Conservation (phyloP, 2,113 vertebrate genomes). For the Agelaius phoeniceus region DNA sequence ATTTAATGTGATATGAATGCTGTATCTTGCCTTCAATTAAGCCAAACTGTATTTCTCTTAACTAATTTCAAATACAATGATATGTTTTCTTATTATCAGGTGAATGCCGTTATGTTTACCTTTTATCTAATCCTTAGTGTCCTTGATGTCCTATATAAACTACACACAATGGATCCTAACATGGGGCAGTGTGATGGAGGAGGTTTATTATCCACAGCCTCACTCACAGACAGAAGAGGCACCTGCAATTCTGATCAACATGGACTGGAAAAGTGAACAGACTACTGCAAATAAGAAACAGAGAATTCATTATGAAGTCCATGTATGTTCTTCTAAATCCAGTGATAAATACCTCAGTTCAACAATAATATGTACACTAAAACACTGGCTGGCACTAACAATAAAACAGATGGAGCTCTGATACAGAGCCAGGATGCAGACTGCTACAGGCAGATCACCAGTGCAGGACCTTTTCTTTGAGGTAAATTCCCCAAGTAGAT, state of each 20-base stretch:
- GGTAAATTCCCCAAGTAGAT: neutral
- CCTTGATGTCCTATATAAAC: neutral
- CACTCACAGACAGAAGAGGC: neutral
- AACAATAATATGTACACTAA: neutral
- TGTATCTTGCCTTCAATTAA: neutral
- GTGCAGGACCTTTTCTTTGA: neutral
- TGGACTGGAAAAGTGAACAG: neutral
- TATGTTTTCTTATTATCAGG: conserved; percentile 4
- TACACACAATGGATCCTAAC: neutral
- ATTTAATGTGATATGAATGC: conserved; percentile 6
- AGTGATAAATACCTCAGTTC: neutral
- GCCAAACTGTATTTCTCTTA: neutral
- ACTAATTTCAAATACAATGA: conserved; percentile 22
- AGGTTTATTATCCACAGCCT: neutral
- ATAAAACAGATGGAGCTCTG: neutral
- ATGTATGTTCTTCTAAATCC: neutral
- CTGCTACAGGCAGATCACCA: neutral
- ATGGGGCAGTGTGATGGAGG: neutral
- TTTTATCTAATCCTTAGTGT: neutral
- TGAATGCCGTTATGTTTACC: neutral
- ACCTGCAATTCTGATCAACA: neutral
- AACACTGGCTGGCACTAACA: neutral
- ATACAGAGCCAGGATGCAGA: neutral
- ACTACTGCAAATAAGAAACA: neutral
- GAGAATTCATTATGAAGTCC: neutral